phyloP scores from a whole-genome alignment of 1,140 invertebrate species.

The Adelges cooleyi region DNA sequence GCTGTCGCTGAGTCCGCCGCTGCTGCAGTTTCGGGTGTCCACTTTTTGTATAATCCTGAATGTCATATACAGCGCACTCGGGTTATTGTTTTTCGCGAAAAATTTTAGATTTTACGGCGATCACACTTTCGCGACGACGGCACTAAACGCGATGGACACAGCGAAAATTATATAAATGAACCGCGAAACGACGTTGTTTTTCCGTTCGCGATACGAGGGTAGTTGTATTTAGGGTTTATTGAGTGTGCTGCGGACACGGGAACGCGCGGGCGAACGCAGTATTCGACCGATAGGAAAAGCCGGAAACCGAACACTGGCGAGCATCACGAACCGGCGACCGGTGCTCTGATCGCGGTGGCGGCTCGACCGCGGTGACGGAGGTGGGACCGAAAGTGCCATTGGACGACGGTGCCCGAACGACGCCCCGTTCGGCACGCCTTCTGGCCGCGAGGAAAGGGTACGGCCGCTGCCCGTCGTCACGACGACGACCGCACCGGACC shows the following conservation, averaged over 20 bases:
- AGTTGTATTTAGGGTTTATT: background rate
- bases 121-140: background rate
- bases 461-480: conserved; percentile 17
- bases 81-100: no score
- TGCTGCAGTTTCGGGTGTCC: background rate
- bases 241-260: background rate
- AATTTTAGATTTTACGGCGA: no score
- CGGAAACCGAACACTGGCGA: conserved; percentile 25
- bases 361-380: no score
- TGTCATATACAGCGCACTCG: no score
- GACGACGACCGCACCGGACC: conserved; percentile 7
- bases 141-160: background rate
- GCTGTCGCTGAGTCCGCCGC: background rate
- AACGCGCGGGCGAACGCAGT: background rate
- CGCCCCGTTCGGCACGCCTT: no score
- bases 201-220: background rate
- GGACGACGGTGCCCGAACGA: no score
- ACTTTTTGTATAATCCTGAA: no score
- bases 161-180: no score
- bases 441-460: no score
- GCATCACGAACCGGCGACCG: no score
- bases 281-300: conserved; percentile 10
- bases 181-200: background rate
- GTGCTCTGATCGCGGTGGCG: background rate
- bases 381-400: no score